phyloP scores from a whole-genome alignment of 2,888 invertebrate species.

The Agonum fuliginosum region DNA sequence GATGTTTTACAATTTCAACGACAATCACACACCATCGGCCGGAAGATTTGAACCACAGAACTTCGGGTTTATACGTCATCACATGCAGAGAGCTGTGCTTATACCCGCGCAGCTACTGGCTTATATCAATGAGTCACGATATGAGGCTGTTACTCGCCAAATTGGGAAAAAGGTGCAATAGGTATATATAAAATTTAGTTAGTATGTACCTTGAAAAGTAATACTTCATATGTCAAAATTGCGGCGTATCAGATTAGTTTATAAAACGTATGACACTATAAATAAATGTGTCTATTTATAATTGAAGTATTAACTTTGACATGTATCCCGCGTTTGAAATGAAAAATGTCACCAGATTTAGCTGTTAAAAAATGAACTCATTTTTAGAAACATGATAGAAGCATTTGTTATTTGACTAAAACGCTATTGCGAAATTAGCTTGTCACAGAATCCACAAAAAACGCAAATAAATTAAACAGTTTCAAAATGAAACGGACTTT shows the following conservation, averaged over 20 bases:
- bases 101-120: too few species aligned
- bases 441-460: conserved; percentile 46
- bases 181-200: too few species aligned
- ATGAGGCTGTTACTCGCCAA: not conserved
- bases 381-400: conserved; percentile 32
- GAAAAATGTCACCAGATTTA: conserved; percentile 47
- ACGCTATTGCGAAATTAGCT: conserved; percentile 49
- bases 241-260: not conserved
- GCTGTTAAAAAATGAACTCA: conserved; percentile 44
- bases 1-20: too few species aligned
- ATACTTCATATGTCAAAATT: conserved; percentile 15
- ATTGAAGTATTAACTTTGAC: conserved; percentile 43
- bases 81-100: too few species aligned
- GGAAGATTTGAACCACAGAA: too few species aligned
- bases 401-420: conserved; percentile 45
- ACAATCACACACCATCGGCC: too few species aligned
- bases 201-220: not conserved
- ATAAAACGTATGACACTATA: not conserved
- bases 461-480: conserved; percentile 47
- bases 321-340: conserved; percentile 23
- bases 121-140: too few species aligned
- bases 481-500: conserved; percentile 41
- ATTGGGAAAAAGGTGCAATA: too few species aligned
- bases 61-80: too few species aligned
- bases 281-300: conserved; percentile 35